Percentiles rank a stretch among this genome's conserved stretches.
These are phyloP conservation scores for Heteronetta atricapilla DNA, from an alignment of 2,113 vertebrate genomes.

Conservation along the genomic window DNA sequence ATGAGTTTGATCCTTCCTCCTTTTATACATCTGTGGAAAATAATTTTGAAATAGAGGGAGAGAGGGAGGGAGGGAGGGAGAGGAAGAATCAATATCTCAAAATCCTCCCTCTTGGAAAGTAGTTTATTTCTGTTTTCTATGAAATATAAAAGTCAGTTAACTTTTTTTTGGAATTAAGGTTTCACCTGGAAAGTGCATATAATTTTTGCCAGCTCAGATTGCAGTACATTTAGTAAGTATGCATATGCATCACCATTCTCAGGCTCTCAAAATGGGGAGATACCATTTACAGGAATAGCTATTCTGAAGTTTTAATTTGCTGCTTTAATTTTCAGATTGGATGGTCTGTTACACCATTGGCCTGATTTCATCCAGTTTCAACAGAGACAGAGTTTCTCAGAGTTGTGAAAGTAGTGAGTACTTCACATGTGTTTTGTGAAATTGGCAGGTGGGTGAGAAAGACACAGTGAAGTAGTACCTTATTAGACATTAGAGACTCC, in stretches of 20 bases:
- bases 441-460: neutral
- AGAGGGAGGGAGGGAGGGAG: too few relatives aligned
- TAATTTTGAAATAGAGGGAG: too few relatives aligned
- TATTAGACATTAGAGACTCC: neutral
- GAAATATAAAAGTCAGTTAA: neutral
- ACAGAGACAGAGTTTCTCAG: neutral
- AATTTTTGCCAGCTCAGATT: neutral
- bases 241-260: neutral
- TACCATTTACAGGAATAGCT: neutral
- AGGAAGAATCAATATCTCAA: too few relatives aligned
- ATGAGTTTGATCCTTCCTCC: neutral
- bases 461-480: neutral
- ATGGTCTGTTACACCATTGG: neutral
- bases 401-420: accelerated
- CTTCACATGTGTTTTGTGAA: neutral
- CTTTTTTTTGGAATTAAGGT: neutral
- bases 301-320: neutral
- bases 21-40: neutral
- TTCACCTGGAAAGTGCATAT: neutral
- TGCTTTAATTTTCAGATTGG: neutral
- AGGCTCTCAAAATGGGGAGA: neutral
- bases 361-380: neutral
- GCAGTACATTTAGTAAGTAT: accelerated
- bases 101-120: neutral
- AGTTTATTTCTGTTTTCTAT: neutral